These are phyloP conservation scores for Fulmarus glacialis DNA, from an alignment of 2,113 vertebrate genomes.

Conservation along the genomic window DNA sequence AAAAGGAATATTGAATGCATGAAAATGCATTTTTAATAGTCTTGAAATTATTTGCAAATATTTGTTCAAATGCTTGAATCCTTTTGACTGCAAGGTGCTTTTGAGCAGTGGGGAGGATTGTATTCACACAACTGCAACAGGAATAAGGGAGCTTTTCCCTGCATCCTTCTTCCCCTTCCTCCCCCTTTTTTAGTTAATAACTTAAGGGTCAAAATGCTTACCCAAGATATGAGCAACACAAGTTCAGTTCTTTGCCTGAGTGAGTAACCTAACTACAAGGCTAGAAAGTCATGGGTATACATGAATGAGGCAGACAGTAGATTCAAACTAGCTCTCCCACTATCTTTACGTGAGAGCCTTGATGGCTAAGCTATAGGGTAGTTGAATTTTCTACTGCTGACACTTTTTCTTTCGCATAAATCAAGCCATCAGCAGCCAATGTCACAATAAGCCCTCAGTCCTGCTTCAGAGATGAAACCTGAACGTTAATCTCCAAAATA, in stretches of 20 bases:
- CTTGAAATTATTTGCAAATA: background rate
- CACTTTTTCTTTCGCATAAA: background rate
- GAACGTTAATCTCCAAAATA: background rate
- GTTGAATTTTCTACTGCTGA: background rate
- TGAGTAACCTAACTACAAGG: background rate
- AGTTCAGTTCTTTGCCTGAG: background rate
- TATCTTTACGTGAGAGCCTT: rapidly evolving
- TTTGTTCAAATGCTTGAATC: background rate
- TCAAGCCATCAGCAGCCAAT: background rate
- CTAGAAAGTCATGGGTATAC: background rate
- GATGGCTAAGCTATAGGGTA: background rate
- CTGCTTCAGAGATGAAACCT: background rate
- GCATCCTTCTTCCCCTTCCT: background rate
- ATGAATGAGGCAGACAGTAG: background rate
- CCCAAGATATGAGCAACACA: background rate
- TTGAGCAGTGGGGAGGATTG: background rate
- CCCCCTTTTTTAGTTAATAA: background rate
- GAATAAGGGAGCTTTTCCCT: background rate
- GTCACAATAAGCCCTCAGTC: background rate
- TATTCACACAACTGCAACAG: background rate
- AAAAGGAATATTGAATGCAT: background rate
- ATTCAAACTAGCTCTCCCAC: background rate
- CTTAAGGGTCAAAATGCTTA: background rate
- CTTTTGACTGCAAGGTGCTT: background rate
- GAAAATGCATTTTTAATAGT: background rate